Conservation (phyloP, 2,888 invertebrate species). For the Amiota communis region DNA sequence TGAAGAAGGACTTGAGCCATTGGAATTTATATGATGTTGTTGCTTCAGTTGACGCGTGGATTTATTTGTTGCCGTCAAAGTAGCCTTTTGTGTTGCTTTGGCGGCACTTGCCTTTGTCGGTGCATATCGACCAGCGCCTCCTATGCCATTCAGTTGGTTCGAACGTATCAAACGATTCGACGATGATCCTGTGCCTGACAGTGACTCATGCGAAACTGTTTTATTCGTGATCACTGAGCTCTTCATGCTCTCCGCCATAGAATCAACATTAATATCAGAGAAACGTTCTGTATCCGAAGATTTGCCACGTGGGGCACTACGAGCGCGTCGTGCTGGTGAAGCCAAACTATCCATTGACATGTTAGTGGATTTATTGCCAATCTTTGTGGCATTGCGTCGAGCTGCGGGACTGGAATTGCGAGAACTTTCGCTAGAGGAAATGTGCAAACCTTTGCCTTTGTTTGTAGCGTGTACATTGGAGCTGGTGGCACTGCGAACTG, state of each 20-base stretch:
- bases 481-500: conserved; percentile 69
- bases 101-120: conserved; percentile 19
- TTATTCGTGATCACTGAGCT: conserved; percentile 72
- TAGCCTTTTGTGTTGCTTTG: neutral
- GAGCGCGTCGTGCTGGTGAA: conserved; percentile 62
- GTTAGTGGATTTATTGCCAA: conserved; percentile 70
- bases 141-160: conserved; percentile 62
- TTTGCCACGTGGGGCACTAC: conserved; percentile 52
- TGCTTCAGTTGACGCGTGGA: conserved; percentile 44
- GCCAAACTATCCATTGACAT: conserved; percentile 72
- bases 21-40: conserved; percentile 63
- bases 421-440: conserved; percentile 73
- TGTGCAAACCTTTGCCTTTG: conserved; percentile 63
- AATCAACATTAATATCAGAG: conserved; percentile 69
- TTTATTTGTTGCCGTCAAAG: conserved; percentile 32
- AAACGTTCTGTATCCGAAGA: conserved; percentile 53
- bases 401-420: conserved; percentile 70
- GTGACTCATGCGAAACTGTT: conserved; percentile 72
- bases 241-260: conserved; percentile 72
- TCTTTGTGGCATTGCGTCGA: conserved; percentile 48
- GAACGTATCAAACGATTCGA: conserved; percentile 60
- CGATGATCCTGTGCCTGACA: conserved; percentile 48
- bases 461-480: conserved; percentile 67
- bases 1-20: conserved; percentile 72
- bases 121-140: neutral